Conservation (phyloP, 2,113 vertebrate genomes). For the Hirundichthys speculiger region DNA sequence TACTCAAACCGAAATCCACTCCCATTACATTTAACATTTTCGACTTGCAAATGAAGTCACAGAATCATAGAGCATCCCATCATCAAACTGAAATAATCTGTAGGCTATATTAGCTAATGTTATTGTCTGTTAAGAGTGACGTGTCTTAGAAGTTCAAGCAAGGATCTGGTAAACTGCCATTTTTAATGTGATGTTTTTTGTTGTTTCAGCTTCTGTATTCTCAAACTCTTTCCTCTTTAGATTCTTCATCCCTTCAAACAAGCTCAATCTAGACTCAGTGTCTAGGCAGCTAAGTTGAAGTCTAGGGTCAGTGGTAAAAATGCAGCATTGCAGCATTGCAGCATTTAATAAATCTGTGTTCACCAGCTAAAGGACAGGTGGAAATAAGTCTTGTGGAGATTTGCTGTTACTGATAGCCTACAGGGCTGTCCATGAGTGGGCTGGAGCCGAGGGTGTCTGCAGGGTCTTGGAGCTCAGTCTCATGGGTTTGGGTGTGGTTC, state of each 20-base stretch:
- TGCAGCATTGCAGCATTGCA: constrained; percentile 70
- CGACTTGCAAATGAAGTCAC: constrained; percentile 35
- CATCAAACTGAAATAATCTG: constrained; percentile 27
- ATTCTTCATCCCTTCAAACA: constrained; percentile 20
- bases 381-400: constrained; percentile 32
- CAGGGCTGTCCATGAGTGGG: constrained; percentile 83
- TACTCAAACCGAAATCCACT: constrained; percentile 23
- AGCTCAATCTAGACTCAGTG: constrained; percentile 36
- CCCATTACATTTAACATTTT: constrained; percentile 27
- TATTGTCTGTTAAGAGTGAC: constrained; percentile 7
- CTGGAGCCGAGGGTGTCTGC: constrained; percentile 80
- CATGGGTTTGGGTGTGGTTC: constrained; percentile 78
- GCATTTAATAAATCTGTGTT: constrained; percentile 62
- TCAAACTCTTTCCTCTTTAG: constrained; percentile 14
- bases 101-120: constrained; percentile 24
- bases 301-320: constrained; percentile 62
- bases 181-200: constrained; percentile 6
- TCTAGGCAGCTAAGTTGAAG: constrained; percentile 63
- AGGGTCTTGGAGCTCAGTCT: constrained; percentile 85
- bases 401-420: constrained; percentile 83
- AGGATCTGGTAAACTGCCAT: constrained; percentile 25
- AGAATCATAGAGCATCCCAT: constrained; percentile 14
- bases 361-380: constrained; percentile 51
- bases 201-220: constrained; percentile 28
- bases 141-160: constrained; percentile 15